phyloP scores from a whole-genome alignment of 2,797 vertebrate genomes.

The Champsocephalus gunnari region DNA sequence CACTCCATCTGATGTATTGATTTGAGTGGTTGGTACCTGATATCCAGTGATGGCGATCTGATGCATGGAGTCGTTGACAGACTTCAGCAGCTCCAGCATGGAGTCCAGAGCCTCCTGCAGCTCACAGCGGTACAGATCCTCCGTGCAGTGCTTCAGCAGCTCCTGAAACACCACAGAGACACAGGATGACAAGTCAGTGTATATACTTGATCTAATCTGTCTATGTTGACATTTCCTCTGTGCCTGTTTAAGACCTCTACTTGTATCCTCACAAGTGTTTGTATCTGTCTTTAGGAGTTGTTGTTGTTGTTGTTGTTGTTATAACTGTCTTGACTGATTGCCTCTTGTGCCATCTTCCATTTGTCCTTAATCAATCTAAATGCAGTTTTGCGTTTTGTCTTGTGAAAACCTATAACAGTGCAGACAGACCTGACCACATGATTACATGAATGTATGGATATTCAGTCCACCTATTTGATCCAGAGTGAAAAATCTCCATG shows the following conservation, averaged over 20 bases:
- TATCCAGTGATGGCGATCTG: slow-evolving; percentile 97
- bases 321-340: background rate
- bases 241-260: background rate
- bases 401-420: slow-evolving; percentile 14
- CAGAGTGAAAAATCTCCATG: background rate
- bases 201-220: slow-evolving; percentile 25
- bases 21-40: slow-evolving; percentile 80
- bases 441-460: background rate
- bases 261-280: background rate
- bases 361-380: background rate
- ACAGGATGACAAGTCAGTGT: slow-evolving; percentile 34
- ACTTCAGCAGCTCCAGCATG: slow-evolving; percentile 96
- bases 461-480: background rate
- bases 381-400: background rate
- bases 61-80: slow-evolving; percentile 99
- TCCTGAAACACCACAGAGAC: slow-evolving; percentile 83
- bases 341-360: background rate
- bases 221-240: slow-evolving; percentile 2
- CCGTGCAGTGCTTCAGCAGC: slow-evolving; percentile 91
- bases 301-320: background rate
- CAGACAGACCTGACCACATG: background rate
- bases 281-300: slow-evolving; percentile 7
- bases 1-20: background rate
- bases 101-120: slow-evolving; percentile 93
- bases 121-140: slow-evolving; percentile 85